These are phyloP conservation scores for Panthera uncia DNA, from an alignment of 2,113 vertebrate genomes.

Conservation along the genomic window DNA sequence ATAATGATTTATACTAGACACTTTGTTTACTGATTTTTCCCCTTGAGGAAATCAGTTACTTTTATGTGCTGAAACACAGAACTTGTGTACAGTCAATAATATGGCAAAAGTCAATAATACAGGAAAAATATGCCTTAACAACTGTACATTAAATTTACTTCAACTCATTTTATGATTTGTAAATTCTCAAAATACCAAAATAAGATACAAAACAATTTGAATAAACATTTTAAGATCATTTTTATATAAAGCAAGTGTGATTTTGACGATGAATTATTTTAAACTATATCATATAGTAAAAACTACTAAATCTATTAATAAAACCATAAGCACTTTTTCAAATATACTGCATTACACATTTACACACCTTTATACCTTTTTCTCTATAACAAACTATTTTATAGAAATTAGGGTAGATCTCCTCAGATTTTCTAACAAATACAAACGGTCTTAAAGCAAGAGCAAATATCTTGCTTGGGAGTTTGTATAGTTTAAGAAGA, in stretches of 20 bases:
- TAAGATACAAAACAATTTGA: slow-evolving; percentile 33
- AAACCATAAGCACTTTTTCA: slow-evolving; percentile 14
- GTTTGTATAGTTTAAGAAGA: slow-evolving; percentile 65
- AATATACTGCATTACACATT: slow-evolving; percentile 34
- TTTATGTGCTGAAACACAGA: neutral
- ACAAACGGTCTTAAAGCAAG: slow-evolving; percentile 40
- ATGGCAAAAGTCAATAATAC: neutral
- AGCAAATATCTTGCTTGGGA: slow-evolving; percentile 54
- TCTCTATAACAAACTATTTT: neutral
- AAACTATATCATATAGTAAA: slow-evolving; percentile 1
- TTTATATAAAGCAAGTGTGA: neutral
- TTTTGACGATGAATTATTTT: slow-evolving; percentile 12
- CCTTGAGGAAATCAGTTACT: neutral
- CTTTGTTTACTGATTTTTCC: neutral
- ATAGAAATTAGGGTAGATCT: neutral
- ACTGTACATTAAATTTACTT: slow-evolving; percentile 22
- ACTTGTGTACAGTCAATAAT: neutral
- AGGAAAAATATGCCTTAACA: neutral
- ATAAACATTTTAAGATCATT: slow-evolving; percentile 22
- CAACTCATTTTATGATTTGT: slow-evolving; percentile 20
- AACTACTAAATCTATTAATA: slow-evolving; percentile 52
- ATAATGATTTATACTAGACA: neutral
- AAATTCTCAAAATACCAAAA: slow-evolving; percentile 33
- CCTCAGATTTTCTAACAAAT: slow-evolving; percentile 60
- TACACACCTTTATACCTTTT: neutral